Evolutionary conservation across 92 coral and sea anemone genomes (phyloP).

Genomic region (Phenganax marumi): DNA sequence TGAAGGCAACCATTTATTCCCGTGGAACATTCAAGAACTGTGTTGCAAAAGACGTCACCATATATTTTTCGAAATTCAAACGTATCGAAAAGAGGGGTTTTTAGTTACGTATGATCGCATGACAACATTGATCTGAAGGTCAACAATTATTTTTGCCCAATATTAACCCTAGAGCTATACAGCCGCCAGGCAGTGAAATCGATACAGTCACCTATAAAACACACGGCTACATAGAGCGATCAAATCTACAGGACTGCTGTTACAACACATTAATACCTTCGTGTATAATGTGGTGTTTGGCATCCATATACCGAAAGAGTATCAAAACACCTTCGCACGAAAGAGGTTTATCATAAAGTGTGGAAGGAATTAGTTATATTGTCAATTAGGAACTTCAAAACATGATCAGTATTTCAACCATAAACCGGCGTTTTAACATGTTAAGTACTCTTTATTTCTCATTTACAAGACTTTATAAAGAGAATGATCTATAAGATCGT

Average conservation of each 20-base stretch:
- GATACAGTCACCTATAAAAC: conserved; percentile 6
- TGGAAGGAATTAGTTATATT: neutral
- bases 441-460: too few species aligned
- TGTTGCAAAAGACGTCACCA: neutral
- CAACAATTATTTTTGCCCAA: conserved; percentile 17
- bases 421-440: neutral
- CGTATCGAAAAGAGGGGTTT: neutral
- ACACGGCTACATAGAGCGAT: neutral
- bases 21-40: neutral
- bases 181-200: neutral
- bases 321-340: too few species aligned
- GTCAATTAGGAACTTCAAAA: conserved; percentile 5
- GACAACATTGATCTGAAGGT: neutral
- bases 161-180: conserved; percentile 13
- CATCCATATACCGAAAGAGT: neutral
- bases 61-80: too few species aligned
- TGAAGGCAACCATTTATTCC: neutral
- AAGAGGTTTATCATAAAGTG: neutral
- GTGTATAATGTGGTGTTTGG: neutral
- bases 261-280: neutral
- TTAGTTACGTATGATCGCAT: neutral
- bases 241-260: neutral
- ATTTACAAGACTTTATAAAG: too few species aligned
- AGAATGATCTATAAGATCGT: too few species aligned
- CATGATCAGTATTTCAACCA: neutral